Percentiles rank a stretch among this genome's conserved stretches.
Evolutionary conservation across 2,888 invertebrate species (phyloP).

Genomic region (Ophioninae sp.): DNA sequence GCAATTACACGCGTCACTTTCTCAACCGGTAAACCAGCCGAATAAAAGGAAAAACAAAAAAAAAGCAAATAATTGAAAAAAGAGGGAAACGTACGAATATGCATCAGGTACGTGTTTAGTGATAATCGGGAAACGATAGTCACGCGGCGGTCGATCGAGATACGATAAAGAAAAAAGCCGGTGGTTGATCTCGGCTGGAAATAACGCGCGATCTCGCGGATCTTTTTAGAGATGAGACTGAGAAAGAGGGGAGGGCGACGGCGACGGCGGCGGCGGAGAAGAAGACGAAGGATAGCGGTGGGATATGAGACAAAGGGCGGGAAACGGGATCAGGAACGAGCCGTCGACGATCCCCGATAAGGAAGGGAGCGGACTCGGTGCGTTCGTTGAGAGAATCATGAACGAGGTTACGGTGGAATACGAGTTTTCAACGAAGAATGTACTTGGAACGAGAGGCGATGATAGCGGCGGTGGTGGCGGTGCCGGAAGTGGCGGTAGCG

Average conservation of each 20-base stretch:
- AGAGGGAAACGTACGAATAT: neutral
- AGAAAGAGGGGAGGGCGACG: neutral
- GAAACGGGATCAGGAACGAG: neutral
- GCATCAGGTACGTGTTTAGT: neutral
- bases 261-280: neutral
- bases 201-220: neutral
- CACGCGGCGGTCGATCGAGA: neutral
- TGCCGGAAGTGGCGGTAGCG: neutral
- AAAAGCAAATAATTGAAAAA: neutral
- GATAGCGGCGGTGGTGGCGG: neutral
- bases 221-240: neutral
- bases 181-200: neutral
- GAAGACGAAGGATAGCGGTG: neutral
- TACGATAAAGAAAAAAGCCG: neutral
- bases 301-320: neutral
- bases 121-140: neutral
- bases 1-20: neutral
- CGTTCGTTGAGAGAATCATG: neutral
- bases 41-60: neutral
- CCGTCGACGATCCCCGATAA: neutral
- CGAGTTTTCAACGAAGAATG: neutral
- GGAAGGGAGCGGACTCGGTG: neutral
- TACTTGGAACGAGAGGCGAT: neutral
- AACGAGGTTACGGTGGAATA: neutral
- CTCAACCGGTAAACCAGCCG: neutral